Evolutionary conservation across 2,113 vertebrate genomes (phyloP), one percentile per base, ranked within the genome.

Genomic region (Burhinus oedicnemus): DNA sequence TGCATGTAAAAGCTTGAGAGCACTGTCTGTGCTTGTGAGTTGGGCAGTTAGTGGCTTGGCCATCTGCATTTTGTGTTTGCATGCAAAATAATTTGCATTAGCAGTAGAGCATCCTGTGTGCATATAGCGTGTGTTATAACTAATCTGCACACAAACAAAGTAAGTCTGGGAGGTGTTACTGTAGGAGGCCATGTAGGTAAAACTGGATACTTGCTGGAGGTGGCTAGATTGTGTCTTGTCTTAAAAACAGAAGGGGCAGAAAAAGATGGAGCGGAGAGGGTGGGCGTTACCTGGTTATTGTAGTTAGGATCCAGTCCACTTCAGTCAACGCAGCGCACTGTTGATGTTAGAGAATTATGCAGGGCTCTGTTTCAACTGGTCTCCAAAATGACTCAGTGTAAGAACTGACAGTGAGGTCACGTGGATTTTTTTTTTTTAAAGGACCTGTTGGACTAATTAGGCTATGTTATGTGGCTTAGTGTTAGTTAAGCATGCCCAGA

Each of bases 341-440:
- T 72, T 75, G 71, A 44, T 93, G 44, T 34, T 36, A 26, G 52
- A 85, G 72, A 79, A 71, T 96, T 96, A 95, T 69, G 75, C 65
- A 42, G 85, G 64, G 87, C 95, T 96, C 40, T 93, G 87, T 92
- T 93, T 97, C 79, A 87, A 80, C 75, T 72, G 57, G 81, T 96
- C 87, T 96, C 70, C 90, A 88, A 10, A 97, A 90, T 97, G 96
- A 95, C 91, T 97, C 95, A 26, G 69, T 69, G 20, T 75, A 94
- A 81, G 57, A 78, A 45, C 75, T 20, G 25, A 82, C 57, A 82
- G 79, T 79, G 57, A 83, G 89, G 83, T 87, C 62, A 25, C 13
- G 45, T 44, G 49, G 45, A 47, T 79, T 80, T 58, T 91, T 79
- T 80, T 58, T 91, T 91, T 89, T 72, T 15, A 32, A 83, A 66